Evolutionary conservation across 1,140 invertebrate genomes (phyloP).

Genomic region (Leptinotarsa undecemlineata): DNA sequence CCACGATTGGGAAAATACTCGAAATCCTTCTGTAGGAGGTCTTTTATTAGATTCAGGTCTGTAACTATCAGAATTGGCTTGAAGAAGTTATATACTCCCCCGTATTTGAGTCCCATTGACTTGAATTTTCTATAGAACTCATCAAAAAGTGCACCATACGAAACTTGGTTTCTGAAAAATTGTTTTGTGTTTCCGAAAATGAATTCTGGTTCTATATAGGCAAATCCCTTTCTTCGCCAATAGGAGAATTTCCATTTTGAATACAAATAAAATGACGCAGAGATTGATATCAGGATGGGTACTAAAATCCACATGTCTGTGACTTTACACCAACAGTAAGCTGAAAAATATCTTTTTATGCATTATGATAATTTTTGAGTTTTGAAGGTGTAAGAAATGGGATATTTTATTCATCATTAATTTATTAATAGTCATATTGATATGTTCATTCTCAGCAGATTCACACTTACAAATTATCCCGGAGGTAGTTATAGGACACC

Average conservation of each 20-base stretch:
- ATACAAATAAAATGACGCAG: too few species aligned
- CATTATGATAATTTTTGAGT: too few species aligned
- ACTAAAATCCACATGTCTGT: too few species aligned
- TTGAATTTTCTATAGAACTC: slow-evolving; percentile 48
- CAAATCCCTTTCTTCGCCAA: slow-evolving; percentile 54
- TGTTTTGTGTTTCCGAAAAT: slow-evolving; percentile 55
- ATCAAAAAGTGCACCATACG: neutral
- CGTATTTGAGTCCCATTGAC: slow-evolving; percentile 33
- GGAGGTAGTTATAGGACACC: too few species aligned
- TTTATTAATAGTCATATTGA: too few species aligned
- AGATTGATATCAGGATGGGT: too few species aligned
- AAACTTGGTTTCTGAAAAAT: neutral
- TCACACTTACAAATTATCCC: too few species aligned
- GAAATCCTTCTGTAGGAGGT: slow-evolving; percentile 58
- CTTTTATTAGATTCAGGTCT: slow-evolving; percentile 58
- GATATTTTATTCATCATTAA: too few species aligned
- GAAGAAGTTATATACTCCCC: slow-evolving; percentile 30
- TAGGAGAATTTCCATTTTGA: slow-evolving; percentile 29
- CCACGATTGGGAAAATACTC: slow-evolving; percentile 56
- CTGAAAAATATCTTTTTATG: too few species aligned
- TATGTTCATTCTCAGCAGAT: too few species aligned
- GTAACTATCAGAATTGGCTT: slow-evolving; percentile 38
- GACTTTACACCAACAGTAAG: too few species aligned
- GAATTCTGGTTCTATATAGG: slow-evolving; percentile 44
- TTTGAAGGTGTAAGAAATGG: too few species aligned